Evolutionary conservation across 2,797 vertebrate species (phyloP).

Genomic region (Enteromius mattozi): DNA sequence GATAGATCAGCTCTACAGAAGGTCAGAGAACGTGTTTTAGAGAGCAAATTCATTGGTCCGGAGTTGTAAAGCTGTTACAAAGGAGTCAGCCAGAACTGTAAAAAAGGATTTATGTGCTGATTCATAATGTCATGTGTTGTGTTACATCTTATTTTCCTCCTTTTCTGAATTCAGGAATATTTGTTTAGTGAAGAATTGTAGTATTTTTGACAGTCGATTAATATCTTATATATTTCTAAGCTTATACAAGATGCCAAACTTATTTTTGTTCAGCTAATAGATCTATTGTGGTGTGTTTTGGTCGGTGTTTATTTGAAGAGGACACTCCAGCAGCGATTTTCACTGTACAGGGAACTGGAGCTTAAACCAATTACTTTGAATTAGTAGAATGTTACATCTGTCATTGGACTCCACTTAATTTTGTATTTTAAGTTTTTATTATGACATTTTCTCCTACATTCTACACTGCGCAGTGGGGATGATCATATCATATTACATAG

Average conservation of each 20-base stretch:
- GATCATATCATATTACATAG: conserved; percentile 7
- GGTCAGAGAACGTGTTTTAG: conserved; percentile 5
- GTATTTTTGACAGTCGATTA: conserved; percentile 44
- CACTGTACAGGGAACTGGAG: conserved; percentile 13
- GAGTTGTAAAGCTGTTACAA: conserved; percentile 30
- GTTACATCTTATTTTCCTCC: conserved; percentile 4
- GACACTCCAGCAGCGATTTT: background rate
- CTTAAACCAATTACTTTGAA: conserved; percentile 15
- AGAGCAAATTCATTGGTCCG: background rate
- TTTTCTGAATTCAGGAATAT: conserved; percentile 31
- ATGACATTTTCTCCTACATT: background rate
- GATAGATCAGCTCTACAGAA: conserved; percentile 3
- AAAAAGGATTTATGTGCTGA: background rate
- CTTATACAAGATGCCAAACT: conserved; percentile 41
- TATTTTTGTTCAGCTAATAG: conserved; percentile 44
- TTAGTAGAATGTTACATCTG: conserved; percentile 11
- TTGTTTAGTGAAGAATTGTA: conserved; percentile 32
- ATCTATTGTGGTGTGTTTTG: conserved; percentile 31
- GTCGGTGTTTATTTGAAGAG: conserved; percentile 29
- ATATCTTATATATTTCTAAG: conserved; percentile 50
- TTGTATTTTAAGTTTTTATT: background rate
- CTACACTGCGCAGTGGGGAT: background rate
- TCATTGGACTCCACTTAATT: background rate
- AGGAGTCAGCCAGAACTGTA: conserved; percentile 15
- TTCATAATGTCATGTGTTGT: conserved; percentile 23